phyloP scores from a whole-genome alignment of 2,888 invertebrate species.

The Galerucella nymphaeae region DNA sequence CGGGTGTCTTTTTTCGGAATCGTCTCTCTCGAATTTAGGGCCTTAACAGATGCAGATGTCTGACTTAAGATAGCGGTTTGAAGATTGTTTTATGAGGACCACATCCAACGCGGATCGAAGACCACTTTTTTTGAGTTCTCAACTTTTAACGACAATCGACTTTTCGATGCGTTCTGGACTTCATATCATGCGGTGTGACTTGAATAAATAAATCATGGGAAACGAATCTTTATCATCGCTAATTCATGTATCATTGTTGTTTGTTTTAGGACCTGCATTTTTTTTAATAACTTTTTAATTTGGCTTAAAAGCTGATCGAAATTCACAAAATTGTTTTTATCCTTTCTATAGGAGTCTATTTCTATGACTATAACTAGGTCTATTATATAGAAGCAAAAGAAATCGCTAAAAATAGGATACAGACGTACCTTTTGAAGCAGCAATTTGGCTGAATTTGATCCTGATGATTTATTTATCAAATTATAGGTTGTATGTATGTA shows the following conservation, averaged over 20 bases:
- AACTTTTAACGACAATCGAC: slow-evolving; percentile 47
- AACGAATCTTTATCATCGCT: slow-evolving; percentile 60
- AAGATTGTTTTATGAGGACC: slow-evolving; percentile 58
- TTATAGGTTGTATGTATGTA: no score
- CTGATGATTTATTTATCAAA: no score
- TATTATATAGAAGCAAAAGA: no score
- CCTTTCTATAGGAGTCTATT: no score
- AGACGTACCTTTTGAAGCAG: no score
- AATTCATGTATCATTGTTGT: slow-evolving; percentile 56
- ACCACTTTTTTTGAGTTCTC: slow-evolving; percentile 54
- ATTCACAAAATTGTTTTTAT: background rate
- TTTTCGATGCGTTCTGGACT: slow-evolving; percentile 45
- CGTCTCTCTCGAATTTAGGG: slow-evolving; percentile 42
- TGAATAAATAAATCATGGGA: slow-evolving; percentile 64
- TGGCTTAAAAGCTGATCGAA: slow-evolving; percentile 8
- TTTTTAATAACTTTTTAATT: slow-evolving; percentile 24
- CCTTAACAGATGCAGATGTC: slow-evolving; percentile 54
- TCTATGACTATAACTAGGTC: no score
- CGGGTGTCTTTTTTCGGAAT: slow-evolving; percentile 50
- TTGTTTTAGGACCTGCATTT: slow-evolving; percentile 38
- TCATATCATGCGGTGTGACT: slow-evolving; percentile 54
- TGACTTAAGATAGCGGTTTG: slow-evolving; percentile 56
- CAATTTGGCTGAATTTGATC: no score
- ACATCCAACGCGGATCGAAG: slow-evolving; percentile 55
- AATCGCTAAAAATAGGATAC: no score